Evolutionary conservation across 2,888 invertebrate species (phyloP), one percentile per base, ranked within the genome.

Genomic region (Dryomyza anilis): DNA sequence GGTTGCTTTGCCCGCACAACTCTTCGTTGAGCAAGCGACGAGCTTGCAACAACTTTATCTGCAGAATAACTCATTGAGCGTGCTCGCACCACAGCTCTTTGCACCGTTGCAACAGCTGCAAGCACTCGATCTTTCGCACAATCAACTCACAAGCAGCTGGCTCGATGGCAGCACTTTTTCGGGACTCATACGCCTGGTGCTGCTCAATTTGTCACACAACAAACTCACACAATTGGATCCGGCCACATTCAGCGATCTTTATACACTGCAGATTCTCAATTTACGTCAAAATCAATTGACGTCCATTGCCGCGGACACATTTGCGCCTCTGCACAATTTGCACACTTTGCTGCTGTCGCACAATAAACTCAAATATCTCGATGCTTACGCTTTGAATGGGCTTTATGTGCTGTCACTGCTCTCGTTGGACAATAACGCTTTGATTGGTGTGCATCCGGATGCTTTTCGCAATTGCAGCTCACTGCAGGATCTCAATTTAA

Each of bases 391-490:
- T 46, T 84, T 96, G 69, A 94, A 95, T 82, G 95, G 95, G 1
- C 86, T 96, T 60, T 94, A 92, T 79, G 95, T 95, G 36, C 85
- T 96, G 67, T 94, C 93, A 69, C 82, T 94, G 67, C 85, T 96
- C 66, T 93, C 94, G 53, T 85, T 95, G 79, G 94, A 95, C 83
- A 93, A 93, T 82, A 96, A 96, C 84, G 87, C 89, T 63, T 86
- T 96, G 69, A 90, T 91, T 80, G 90, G 90, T 73, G 89, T 96
- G 67, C 94, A 95, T 82, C 89, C 91, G 52, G 93, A 94, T 78
- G 94, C 95, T 66, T 95, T 96, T 79, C 87, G 91, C 76, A 96
- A 96, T 85, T 95, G 95, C 79, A 94, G 94, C 72, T 92, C 93
- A 68, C 86, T 96, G 77, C 92, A 94, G 84, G 95, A 95, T 84